Evolutionary conservation across 2,888 invertebrate species (phyloP).

Genomic region (Cepaea hortensis): DNA sequence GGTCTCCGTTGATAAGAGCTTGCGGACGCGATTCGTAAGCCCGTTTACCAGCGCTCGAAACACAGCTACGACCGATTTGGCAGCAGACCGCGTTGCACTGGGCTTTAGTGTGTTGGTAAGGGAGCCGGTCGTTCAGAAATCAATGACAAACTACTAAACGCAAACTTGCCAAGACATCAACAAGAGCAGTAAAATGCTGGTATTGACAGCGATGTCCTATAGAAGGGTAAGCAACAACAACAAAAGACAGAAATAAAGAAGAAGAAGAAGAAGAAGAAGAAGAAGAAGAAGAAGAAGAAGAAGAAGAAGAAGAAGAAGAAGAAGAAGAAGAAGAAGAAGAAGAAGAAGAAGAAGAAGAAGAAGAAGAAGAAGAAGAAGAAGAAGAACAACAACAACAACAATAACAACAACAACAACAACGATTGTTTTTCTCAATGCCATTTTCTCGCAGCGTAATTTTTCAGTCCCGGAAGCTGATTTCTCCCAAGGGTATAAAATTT

Average conservation of each 20-base stretch:
- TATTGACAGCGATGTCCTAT: too few species aligned
- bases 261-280: not conserved
- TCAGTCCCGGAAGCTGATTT: not conserved
- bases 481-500: not conserved
- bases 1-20: too few species aligned
- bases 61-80: too few species aligned
- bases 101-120: not conserved
- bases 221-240: not conserved
- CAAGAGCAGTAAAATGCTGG: not conserved
- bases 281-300: not conserved
- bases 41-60: too few species aligned
- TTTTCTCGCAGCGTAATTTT: not conserved
- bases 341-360: conserved; percentile 11
- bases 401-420: not conserved
- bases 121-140: too few species aligned
- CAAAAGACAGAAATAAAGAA: not conserved
- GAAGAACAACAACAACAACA: not conserved
- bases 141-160: too few species aligned
- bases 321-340: not conserved
- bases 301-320: not conserved
- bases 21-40: too few species aligned
- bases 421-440: not conserved
- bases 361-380: conserved; percentile 7
- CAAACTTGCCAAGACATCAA: not conserved
- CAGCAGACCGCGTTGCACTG: too few species aligned